Percentiles rank a stretch among this genome's conserved stretches.
These are phyloP conservation scores for Sander vitreus DNA, from an alignment of 2,113 vertebrate species.

Conservation along the genomic window DNA sequence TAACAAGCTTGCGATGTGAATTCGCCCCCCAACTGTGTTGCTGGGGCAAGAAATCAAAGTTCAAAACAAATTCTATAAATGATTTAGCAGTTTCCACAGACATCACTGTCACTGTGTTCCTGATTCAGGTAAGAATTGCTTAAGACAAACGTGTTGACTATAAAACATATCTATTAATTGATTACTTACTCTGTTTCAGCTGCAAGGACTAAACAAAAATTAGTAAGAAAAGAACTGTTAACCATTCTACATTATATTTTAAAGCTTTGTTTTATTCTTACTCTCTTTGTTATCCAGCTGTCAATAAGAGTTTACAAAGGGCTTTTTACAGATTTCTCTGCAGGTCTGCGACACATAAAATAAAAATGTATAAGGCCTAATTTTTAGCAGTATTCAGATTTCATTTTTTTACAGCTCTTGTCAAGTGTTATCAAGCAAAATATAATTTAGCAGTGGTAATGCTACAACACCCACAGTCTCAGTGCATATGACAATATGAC, in stretches of 20 bases:
- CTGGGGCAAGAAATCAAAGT: slow-evolving; percentile 22
- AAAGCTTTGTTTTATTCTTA: slow-evolving; percentile 10
- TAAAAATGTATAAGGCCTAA: too few relatives aligned
- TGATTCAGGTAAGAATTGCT: slow-evolving; percentile 8
- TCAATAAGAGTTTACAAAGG: too few relatives aligned
- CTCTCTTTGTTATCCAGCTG: not conserved
- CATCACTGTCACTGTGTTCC: not conserved
- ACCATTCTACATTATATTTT: not conserved
- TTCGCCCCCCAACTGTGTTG: not conserved
- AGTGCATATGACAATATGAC: not conserved
- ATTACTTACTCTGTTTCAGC: not conserved
- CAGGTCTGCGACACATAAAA: not conserved
- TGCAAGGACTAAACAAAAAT: not conserved
- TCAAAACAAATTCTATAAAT: slow-evolving; percentile 8
- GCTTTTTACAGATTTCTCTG: not conserved
- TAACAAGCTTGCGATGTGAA: not conserved
- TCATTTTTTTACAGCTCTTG: not conserved
- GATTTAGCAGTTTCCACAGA: not conserved
- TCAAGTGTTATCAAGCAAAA: not conserved
- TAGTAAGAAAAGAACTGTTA: not conserved
- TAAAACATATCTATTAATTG: not conserved
- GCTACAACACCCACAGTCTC: not conserved
- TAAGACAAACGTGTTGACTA: too few relatives aligned
- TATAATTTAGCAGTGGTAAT: not conserved
- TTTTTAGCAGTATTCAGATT: not conserved